A percentile compares a stretch with the other conserved stretches of the same genome.
These are phyloP conservation scores for Cremastinae sp. DNA, from an alignment of 2,888 invertebrate species.

Conservation along the genomic window DNA sequence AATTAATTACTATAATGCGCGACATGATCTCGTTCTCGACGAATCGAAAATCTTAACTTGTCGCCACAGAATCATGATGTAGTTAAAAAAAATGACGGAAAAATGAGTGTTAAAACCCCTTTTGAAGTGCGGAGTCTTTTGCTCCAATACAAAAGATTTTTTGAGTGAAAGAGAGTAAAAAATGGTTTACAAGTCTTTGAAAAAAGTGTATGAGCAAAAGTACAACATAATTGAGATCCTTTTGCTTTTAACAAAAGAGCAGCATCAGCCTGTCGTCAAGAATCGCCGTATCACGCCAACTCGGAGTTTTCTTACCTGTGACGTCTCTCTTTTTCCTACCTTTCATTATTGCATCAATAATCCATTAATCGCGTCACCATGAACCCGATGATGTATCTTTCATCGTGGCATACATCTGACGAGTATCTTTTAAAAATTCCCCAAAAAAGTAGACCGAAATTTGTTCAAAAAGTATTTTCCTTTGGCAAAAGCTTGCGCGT, in stretches of 20 bases:
- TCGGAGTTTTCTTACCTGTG: slow-evolving; percentile 34
- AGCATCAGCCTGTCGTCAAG: slow-evolving; percentile 47
- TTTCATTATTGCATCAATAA: slow-evolving; percentile 48
- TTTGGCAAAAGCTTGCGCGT: neutral
- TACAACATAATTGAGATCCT: slow-evolving; percentile 11
- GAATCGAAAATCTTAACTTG: no score
- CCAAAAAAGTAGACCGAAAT: no score
- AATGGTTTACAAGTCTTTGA: no score
- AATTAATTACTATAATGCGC: no score
- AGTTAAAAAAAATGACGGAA: neutral
- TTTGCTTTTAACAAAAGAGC: slow-evolving; percentile 47
- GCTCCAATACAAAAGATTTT: no score
- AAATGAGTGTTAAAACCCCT: no score
- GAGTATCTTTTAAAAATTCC: no score
- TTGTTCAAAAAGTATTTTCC: no score
- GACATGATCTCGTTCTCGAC: no score
- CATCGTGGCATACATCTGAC: no score
- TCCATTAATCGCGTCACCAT: slow-evolving; percentile 43
- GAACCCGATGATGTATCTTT: slow-evolving; percentile 6
- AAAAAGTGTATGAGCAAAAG: neutral
- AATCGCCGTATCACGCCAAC: slow-evolving; percentile 53
- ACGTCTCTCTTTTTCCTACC: slow-evolving; percentile 38
- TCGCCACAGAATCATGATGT: no score
- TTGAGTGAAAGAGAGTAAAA: neutral
- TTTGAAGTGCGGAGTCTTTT: no score